Evolutionary conservation across 2,797 vertebrate genomes (phyloP).

Genomic region (Emys orbicularis): DNA sequence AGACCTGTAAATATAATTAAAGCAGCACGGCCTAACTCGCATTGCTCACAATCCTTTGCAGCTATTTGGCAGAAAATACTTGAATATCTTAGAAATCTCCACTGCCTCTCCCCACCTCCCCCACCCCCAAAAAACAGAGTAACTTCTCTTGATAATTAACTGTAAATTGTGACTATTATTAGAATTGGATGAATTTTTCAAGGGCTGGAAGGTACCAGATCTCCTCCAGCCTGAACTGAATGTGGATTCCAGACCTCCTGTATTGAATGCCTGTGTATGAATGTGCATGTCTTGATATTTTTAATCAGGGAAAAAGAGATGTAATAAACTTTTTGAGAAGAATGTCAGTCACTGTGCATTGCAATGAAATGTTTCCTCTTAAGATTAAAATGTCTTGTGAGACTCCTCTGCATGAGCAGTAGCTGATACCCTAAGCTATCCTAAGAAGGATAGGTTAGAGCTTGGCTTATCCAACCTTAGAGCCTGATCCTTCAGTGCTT

Average conservation of each 20-base stretch:
- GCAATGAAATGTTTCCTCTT: conserved; percentile 63
- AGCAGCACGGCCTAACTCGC: not conserved
- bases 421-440: conserved; percentile 42
- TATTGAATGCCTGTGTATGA: conserved; percentile 37
- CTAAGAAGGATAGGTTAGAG: conserved; percentile 47
- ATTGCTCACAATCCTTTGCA: not conserved
- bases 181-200: conserved; percentile 44
- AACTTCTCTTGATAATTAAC: conserved; percentile 53
- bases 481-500: conserved; percentile 43
- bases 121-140: not conserved
- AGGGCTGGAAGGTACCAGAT: conserved; percentile 35
- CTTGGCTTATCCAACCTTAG: conserved; percentile 50
- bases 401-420: conserved; percentile 31
- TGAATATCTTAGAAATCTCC: not conserved
- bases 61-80: conserved; percentile 7
- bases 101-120: too few relatives aligned
- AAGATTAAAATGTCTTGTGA: conserved; percentile 54
- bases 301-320: conserved; percentile 65
- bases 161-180: conserved; percentile 44
- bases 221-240: conserved; percentile 38
- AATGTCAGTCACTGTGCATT: conserved; percentile 57
- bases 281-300: conserved; percentile 37
- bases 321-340: conserved; percentile 42
- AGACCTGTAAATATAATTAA: not conserved
- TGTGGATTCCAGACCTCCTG: conserved; percentile 45